Evolutionary conservation across 2,113 vertebrate species (phyloP), one percentile per base, ranked within the genome.

Genomic region (Cinclus mexicanus): DNA sequence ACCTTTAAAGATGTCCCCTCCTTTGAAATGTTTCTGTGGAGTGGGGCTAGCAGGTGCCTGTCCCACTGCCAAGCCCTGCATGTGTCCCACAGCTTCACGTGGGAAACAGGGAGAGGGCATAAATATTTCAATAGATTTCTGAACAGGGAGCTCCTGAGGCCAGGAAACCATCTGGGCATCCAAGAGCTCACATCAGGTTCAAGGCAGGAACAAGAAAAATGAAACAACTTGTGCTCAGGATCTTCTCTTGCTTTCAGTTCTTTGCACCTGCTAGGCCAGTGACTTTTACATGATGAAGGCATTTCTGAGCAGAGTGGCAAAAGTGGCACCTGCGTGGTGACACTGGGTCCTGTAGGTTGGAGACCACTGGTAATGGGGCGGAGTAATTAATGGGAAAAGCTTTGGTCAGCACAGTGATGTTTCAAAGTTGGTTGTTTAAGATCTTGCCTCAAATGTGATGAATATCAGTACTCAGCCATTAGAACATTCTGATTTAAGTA

Each of bases 1-100:
- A 46, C 35, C 26, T 55, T 56, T 53, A 22, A 6, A 3, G 2
- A 7, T 39, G 15, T n/a, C 11, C 5, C 5, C 1, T 56, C 21
- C 68, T 76, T 41, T 26, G 18, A 60, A 64, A 92, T 8, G 12
- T 61, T 76, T 74, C 74, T 83, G 14, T 59, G 29, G 10, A 37
- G 35, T 29, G 14, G 26, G 44, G 24, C 23, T 29, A 3, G 26
- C 12, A 49, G 3, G 19, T 69, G 14, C 37, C 28, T 72, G 22
- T 19, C 24, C n/a, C 29, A 10, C 50, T n/a, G 39, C 29, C 42
- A 77, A 47, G 31, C 21, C 20, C 35, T 59, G 9, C 12, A 3
- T 2, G 1, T 7, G 44, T 13, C 41, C 42, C 1, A 0, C 33
- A 46, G 31, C 39, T 81, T 88, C n/a, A n/a, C 7, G 8, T 1